A percentile compares a stretch with the other conserved stretches of the same genome.
Conservation (phyloP, 2,888 invertebrate genomes). For the Rhingia campestris region DNA sequence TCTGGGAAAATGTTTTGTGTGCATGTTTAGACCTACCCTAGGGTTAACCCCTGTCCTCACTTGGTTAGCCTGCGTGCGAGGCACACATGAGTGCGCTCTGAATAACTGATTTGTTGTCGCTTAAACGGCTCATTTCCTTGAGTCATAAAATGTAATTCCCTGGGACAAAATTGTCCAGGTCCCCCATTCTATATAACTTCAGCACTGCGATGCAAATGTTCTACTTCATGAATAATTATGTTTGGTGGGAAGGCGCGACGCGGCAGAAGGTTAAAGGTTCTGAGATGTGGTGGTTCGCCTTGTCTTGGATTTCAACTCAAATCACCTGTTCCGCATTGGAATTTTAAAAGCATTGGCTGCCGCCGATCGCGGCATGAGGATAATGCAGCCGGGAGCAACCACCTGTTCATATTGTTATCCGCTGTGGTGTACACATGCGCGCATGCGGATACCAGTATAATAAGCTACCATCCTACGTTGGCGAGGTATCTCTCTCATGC, state of each 20-base stretch:
- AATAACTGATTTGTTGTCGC: conserved; percentile 72
- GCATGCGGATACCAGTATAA: conserved; percentile 12
- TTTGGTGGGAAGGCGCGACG: background rate
- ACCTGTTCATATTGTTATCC: conserved; percentile 57
- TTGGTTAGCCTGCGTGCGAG: conserved; percentile 8
- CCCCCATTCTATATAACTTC: background rate
- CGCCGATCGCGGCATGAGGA: background rate
- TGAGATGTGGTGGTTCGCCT: background rate
- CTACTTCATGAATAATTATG: conserved; percentile 57
- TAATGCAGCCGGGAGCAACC: conserved; percentile 56
- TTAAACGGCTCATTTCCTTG: conserved; percentile 72
- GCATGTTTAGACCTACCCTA: conserved; percentile 14
- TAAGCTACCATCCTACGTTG: conserved; percentile 26
- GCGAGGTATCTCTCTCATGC: conserved; percentile 61
- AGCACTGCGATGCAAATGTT: conserved; percentile 53
- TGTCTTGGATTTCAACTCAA: conserved; percentile 39
- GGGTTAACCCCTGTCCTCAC: conserved; percentile 21
- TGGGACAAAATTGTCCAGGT: background rate
- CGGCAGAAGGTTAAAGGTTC: conserved; percentile 33
- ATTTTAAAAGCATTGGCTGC: conserved; percentile 41
- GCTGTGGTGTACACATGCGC: conserved; percentile 23
- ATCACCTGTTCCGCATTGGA: conserved; percentile 67
- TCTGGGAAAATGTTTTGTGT: conserved; percentile 7
- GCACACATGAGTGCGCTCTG: conserved; percentile 47
- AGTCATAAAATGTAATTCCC: conserved; percentile 4